Evolutionary conservation across 2,888 invertebrate genomes (phyloP), one percentile per base, ranked within the genome.

Genomic region (Lydus trimaculatus): DNA sequence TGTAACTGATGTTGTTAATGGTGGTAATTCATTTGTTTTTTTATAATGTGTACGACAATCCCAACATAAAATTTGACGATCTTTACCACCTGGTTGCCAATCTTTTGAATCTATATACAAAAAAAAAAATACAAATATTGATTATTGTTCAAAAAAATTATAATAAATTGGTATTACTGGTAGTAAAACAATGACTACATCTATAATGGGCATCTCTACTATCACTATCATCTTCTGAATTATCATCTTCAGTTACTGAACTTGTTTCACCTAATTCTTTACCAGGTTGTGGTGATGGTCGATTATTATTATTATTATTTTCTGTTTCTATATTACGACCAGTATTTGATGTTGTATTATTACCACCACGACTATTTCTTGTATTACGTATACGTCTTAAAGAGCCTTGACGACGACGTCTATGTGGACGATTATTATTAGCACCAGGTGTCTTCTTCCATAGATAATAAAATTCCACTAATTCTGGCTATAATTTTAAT

Each of bases 371-470:
- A 76, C 95, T 94, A 83, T 94, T 95, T 74, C 96, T 89, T 66
- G 96, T 95, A 81, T 95, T 95, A 75, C 96, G 90, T 75, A 96
- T 96, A 80, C 97, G 89, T 76, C 96, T 90, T 79, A 97, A 87
- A 63, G 96, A 95, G 78, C 94, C 94, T 84, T 94, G 95, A 64
- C 96, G 89, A 74, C 97, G 89, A 83, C 98, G 89, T 75, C 98
- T 89, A 83, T 98, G 97, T 31, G 98, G 98, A 77, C 98, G 91
- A 85, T 97, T 97, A 84, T 96, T 97, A 85, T 96, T 96, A 72
- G 99, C 99, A 80, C 97, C 97, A 23, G 98, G 97, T 48, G 98
- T 98, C 88, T 99, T 99, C 88, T 99, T 99, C 99, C 99, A 99
- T 83, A 98, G 89, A 87, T 99, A 99, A 87, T 99, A 99, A 88